phyloP scores from a whole-genome alignment of 2,797 vertebrate species.

The Silurus lanzhouensis region DNA sequence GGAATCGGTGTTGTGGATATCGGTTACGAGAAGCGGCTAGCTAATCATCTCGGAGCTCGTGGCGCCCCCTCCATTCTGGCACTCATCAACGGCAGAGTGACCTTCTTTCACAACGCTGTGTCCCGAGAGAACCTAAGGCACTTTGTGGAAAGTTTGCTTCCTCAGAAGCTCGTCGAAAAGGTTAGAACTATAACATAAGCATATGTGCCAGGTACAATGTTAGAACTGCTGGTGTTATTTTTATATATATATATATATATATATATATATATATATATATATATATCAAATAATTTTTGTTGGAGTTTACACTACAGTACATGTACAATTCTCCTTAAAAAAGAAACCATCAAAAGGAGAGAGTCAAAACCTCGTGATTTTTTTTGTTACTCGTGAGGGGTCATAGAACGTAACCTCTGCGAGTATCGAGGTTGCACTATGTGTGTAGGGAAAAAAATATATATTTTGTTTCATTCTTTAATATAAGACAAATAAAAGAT shows the following conservation, averaged over 20 bases:
- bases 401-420: too few species aligned
- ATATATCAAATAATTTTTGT: too few species aligned
- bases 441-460: background rate
- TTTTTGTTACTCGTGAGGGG: too few species aligned
- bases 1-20: constrained; percentile 93
- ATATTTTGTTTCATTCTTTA: background rate
- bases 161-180: constrained; percentile 87
- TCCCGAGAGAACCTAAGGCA: constrained; percentile 84
- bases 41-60: constrained; percentile 89
- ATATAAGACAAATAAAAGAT: background rate
- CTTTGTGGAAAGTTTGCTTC: constrained; percentile 91
- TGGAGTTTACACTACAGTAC: too few species aligned
- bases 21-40: constrained; percentile 87
- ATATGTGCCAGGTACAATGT: background rate
- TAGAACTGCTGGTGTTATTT: background rate
- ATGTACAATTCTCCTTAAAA: too few species aligned
- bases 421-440: too few species aligned
- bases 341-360: too few species aligned
- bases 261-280: too few species aligned
- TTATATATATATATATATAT: too few species aligned
- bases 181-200: constrained; percentile 62
- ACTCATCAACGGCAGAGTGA: constrained; percentile 86
- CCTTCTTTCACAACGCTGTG: constrained; percentile 89
- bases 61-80: constrained; percentile 89
- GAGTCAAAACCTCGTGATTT: too few species aligned